These are phyloP conservation scores for Diplazon laetatorius DNA, from an alignment of 2,888 invertebrate genomes.

Conservation along the genomic window DNA sequence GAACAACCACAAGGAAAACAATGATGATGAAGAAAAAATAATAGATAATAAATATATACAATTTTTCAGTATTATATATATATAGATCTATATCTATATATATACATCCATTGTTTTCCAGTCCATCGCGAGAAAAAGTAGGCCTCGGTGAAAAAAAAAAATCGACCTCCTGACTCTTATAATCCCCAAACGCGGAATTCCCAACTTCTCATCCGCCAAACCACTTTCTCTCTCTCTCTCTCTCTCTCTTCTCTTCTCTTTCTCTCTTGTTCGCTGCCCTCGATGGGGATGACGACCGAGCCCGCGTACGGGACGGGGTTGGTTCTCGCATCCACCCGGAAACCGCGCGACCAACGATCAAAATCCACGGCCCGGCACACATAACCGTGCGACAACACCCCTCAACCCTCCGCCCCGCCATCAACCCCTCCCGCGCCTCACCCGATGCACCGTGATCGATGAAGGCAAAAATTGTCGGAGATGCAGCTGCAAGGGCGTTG, in stretches of 20 bases:
- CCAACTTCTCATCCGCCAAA: too few species aligned
- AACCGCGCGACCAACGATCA: too few species aligned
- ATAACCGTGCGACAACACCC: too few species aligned
- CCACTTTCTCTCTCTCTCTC: not conserved
- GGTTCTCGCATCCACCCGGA: too few species aligned
- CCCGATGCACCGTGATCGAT: not conserved
- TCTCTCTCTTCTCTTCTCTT: not conserved
- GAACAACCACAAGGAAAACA: not conserved
- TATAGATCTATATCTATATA: too few species aligned
- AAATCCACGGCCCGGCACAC: too few species aligned
- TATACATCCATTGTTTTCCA: too few species aligned
- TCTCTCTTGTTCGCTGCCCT: too few species aligned
- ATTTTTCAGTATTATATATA: too few species aligned
- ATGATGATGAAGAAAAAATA: not conserved
- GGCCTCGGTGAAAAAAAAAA: not conserved
- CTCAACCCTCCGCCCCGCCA: not conserved
- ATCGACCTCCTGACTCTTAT: constrained; percentile 21
- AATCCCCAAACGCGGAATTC: constrained; percentile 6
- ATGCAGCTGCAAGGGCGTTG: constrained; percentile 58
- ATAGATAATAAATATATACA: not conserved
- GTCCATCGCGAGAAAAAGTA: too few species aligned
- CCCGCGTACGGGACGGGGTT: too few species aligned
- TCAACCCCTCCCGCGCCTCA: constrained; percentile 29
- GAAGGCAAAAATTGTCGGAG: constrained; percentile 30
- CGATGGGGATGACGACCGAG: too few species aligned